Evolutionary conservation across 35 echinoderm and acorn worm genomes (phyloP), one percentile per base, ranked within the genome.

Genomic region (Acanthaster planci): DNA sequence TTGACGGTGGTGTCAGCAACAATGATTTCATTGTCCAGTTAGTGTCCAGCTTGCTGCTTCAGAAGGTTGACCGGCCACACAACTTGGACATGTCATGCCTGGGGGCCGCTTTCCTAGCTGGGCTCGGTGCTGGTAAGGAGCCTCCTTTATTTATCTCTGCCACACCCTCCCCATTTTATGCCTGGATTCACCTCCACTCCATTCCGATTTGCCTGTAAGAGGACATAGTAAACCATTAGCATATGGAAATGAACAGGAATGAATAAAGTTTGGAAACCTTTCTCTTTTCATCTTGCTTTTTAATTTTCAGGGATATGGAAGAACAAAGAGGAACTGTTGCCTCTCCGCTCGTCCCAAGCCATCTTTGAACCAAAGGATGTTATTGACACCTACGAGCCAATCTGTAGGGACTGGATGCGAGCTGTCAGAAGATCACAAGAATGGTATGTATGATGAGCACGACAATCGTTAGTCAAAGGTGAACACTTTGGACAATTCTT

Each of bases 71-170:
- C 18, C 52, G 91, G 37, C 80, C 95, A 9, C 58, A 29, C 29
- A 91, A 97, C 47, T 56, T 97, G 56, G 91, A 97, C 52, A 91
- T 93, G 91, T 91, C 95, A 0, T 91, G 91, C 58, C 87, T 97
- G 3, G 95, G 95, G 18, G 95, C 91, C 27, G 95, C 95, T 39
- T 97, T 93, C 67, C 40, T 97, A 40, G 95, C 95, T 59, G 95
- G 95, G 32, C 82, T 97, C 36, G 76, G 80, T 7, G 44, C 88
- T 31, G 95, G 95, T 97, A 18, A 42, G 55, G 21, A 22, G n/a
- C n/a, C 18, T 15, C 5, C 17, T 36, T 17, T 37, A 75, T 47
- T 84, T n/a, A 90, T 17, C n/a, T 36, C 23, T 29, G 7, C 8
- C 18, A 36, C 17, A 26, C 15, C 27, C 26, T 7, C 18, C 26